Conservation (phyloP, 2,113 vertebrate species). For the Lophius piscatorius region DNA sequence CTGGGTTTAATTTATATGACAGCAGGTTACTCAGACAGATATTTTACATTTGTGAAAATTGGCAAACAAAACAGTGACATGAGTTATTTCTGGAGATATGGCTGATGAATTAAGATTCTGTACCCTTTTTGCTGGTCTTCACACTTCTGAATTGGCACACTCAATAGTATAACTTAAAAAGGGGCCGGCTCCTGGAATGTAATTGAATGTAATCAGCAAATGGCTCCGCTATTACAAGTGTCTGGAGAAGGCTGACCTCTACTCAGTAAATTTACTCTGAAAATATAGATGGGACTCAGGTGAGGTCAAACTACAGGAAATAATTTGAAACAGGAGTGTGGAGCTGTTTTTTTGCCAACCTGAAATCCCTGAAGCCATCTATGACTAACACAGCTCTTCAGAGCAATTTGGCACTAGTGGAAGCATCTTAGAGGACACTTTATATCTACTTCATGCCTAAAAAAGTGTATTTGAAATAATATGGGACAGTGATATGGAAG, state of each 20-base stretch:
- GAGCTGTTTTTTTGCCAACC: conserved; percentile 31
- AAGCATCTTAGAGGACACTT: conserved; percentile 35
- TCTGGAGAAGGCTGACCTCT: conserved; percentile 7
- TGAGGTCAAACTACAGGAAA: conserved; percentile 48
- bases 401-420: conserved; percentile 37
- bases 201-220: conserved; percentile 55
- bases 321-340: conserved; percentile 8
- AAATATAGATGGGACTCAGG: conserved; percentile 40
- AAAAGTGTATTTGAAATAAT: conserved; percentile 39
- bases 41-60: conserved; percentile 40
- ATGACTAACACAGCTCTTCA: conserved; percentile 38
- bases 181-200: conserved; percentile 19
- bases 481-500: conserved; percentile 19
- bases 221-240: conserved; percentile 30
- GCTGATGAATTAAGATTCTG: conserved; percentile 37
- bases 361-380: conserved; percentile 37
- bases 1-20: conserved; percentile 41
- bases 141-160: conserved; percentile 33
- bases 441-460: conserved; percentile 16
- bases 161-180: conserved; percentile 43
- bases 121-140: conserved; percentile 11
- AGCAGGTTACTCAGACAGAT: conserved; percentile 33
- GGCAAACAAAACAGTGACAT: conserved; percentile 40
- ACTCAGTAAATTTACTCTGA: conserved; percentile 13
- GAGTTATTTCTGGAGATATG: conserved; percentile 39